Percentiles rank a stretch among this genome's conserved stretches.
Conservation (phyloP, 2,113 vertebrate genomes). For the Vidua chalybeata region DNA sequence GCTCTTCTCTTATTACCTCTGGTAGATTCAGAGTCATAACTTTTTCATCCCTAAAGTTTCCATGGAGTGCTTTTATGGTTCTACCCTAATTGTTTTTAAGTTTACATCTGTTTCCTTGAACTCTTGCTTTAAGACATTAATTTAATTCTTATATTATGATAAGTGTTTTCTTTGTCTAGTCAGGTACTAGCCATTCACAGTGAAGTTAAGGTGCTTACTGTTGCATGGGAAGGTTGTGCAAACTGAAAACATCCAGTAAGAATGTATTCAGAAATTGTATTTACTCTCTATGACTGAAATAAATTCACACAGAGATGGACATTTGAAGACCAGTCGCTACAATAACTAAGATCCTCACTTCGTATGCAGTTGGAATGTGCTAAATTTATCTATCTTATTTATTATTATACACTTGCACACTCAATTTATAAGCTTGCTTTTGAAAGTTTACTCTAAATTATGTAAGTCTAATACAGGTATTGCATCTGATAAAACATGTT, state of each 20-base stretch:
- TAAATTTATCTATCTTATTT: neutral
- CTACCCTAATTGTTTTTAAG: neutral
- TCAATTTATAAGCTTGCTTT: neutral
- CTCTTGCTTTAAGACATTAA: neutral
- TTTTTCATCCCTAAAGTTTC: neutral
- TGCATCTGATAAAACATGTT: neutral
- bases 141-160: neutral
- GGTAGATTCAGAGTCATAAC: neutral
- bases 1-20: neutral
- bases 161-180: neutral
- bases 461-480: neutral
- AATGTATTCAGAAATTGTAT: neutral
- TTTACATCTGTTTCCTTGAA: neutral
- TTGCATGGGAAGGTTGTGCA: neutral
- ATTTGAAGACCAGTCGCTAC: neutral
- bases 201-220: neutral
- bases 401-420: neutral
- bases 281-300: neutral
- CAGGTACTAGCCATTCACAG: neutral
- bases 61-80: neutral
- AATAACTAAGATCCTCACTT: neutral
- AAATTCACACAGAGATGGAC: fast-evolving
- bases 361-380: neutral
- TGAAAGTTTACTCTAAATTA: neutral
- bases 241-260: neutral